phyloP scores from a whole-genome alignment of 2,888 invertebrate genomes.

The Bedellia somnulentella region DNA sequence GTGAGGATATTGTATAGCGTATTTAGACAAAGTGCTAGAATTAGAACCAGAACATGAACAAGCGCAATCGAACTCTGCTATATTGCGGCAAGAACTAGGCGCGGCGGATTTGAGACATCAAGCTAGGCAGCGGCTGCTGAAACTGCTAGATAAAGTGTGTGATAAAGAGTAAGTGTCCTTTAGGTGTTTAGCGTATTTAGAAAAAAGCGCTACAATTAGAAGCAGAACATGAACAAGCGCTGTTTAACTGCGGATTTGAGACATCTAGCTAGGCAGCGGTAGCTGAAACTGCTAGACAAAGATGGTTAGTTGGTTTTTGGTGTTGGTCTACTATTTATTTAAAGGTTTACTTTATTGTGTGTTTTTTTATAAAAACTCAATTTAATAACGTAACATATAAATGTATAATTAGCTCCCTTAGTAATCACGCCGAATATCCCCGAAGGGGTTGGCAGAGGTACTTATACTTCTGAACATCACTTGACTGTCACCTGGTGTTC shows the following conservation, averaged over 20 bases:
- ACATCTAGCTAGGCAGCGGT: conserved; percentile 77
- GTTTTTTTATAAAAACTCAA: too few species aligned
- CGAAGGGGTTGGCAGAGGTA: too few species aligned
- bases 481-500: too few species aligned
- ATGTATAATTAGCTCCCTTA: too few species aligned
- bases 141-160: conserved; percentile 77
- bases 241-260: conserved; percentile 82
- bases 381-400: too few species aligned
- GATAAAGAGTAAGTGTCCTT: too few species aligned
- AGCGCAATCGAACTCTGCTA: conserved; percentile 92
- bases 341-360: too few species aligned
- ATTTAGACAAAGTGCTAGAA: conserved; percentile 90
- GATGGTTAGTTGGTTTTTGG: too few species aligned
- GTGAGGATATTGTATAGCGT: conserved; percentile 76
- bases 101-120: conserved; percentile 77
- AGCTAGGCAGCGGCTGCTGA: conserved; percentile 78
- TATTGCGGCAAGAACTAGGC: conserved; percentile 88
- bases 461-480: too few species aligned
- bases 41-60: conserved; percentile 94
- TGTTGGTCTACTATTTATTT: too few species aligned
- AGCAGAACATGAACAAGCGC: conserved; percentile 92
- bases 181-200: conserved; percentile 89
- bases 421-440: too few species aligned
- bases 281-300: conserved; percentile 78
- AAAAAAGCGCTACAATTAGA: conserved; percentile 90